These are phyloP conservation scores for Chiroxiphia lanceolata DNA, from an alignment of 2,797 vertebrate genomes.

Conservation along the genomic window DNA sequence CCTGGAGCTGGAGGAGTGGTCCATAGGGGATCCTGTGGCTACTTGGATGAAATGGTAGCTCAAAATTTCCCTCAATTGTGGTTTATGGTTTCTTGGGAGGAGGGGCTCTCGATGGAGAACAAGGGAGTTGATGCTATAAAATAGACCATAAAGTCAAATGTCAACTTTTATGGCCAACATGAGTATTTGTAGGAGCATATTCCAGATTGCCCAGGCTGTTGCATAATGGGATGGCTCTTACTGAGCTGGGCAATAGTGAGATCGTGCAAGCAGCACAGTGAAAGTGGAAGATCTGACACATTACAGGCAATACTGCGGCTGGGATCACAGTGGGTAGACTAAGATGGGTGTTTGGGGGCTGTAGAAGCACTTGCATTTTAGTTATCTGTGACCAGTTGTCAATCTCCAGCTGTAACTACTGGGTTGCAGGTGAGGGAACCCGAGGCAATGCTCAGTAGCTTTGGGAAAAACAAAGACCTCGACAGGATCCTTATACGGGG, in stretches of 20 bases:
- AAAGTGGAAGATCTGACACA: not conserved
- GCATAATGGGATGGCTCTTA: not conserved
- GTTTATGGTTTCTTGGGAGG: not conserved
- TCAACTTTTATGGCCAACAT: accelerated
- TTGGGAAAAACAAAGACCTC: not conserved
- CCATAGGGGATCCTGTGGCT: not conserved
- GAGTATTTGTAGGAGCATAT: not conserved
- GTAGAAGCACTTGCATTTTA: not conserved
- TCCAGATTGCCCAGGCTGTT: not conserved
- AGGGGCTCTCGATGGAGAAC: accelerated
- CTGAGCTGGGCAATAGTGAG: not conserved
- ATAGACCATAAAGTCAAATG: not conserved
- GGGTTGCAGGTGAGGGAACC: not conserved
- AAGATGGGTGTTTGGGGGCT: not conserved
- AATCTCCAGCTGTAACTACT: not conserved
- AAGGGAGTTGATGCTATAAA: not conserved
- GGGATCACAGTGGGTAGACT: not conserved
- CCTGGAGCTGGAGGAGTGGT: not conserved
- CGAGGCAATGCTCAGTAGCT: not conserved
- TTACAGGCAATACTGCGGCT: not conserved
- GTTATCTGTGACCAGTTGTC: not conserved
- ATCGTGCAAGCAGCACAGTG: accelerated
- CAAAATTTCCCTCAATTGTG: not conserved
- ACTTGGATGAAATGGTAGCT: not conserved
- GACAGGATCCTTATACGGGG: not conserved